Conservation (phyloP, 35 echinoderm and acorn worm genomes). For the Apostichopus californicus region DNA sequence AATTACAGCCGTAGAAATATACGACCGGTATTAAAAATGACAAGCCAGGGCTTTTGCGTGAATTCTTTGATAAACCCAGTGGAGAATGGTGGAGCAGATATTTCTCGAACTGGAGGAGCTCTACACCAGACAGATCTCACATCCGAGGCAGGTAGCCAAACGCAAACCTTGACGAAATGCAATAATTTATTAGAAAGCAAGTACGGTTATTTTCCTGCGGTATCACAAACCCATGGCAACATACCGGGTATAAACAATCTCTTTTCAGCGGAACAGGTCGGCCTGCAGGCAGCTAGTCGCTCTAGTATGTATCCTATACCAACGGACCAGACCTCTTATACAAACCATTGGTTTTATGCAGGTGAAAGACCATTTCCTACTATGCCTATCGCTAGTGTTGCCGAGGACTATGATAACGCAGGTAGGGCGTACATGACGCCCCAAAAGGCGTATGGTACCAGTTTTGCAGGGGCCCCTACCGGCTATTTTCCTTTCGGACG, state of each 20-base stretch:
- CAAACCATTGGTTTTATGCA: slow-evolving; percentile 62
- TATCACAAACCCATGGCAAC: slow-evolving; percentile 55
- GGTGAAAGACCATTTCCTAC: slow-evolving; percentile 48
- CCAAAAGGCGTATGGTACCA: slow-evolving; percentile 48
- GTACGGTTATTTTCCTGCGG: slow-evolving; percentile 51
- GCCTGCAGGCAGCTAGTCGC: slow-evolving; percentile 36
- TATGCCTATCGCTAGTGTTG: slow-evolving; percentile 44
- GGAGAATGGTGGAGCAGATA: slow-evolving; percentile 55
- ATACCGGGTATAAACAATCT: slow-evolving; percentile 61
- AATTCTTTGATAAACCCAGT: slow-evolving; percentile 63
- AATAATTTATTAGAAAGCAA: slow-evolving; percentile 59
- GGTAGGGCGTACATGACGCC: slow-evolving; percentile 50
- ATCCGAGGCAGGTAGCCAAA: slow-evolving; percentile 13
- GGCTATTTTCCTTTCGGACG: slow-evolving; percentile 57
- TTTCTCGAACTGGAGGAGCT: slow-evolving; percentile 5
- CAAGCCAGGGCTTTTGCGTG: slow-evolving; percentile 64
- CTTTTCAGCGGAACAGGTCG: slow-evolving; percentile 52
- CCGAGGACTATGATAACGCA: slow-evolving; percentile 49
- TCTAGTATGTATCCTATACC: slow-evolving; percentile 54
- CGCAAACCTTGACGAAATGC: slow-evolving; percentile 46
- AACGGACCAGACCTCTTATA: slow-evolving; percentile 36
- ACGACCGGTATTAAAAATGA: slow-evolving; percentile 68
- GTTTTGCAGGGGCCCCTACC: slow-evolving; percentile 45
- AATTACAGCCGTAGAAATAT: slow-evolving; percentile 66
- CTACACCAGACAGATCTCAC: slow-evolving; percentile 16